Conservation (phyloP, 1,140 invertebrate genomes). For the Drosophila cardini region DNA sequence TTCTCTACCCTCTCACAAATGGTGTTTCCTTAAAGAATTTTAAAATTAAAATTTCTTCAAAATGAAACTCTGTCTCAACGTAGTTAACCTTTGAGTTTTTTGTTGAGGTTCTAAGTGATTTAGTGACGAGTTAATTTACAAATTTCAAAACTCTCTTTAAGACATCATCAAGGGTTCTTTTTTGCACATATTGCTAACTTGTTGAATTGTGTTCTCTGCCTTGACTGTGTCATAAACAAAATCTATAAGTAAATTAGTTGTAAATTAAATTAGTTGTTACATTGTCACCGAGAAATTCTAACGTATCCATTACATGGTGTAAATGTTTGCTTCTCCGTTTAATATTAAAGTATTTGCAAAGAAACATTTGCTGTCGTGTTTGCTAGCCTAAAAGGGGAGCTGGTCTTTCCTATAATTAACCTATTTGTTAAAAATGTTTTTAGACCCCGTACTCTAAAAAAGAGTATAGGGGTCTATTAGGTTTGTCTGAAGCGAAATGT, state of each 20-base stretch:
- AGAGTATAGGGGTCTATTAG: no score
- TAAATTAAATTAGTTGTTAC: background rate
- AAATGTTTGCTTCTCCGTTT: no score
- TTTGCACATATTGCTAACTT: constrained; percentile 7
- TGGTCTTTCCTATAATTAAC: no score
- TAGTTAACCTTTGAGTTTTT: no score
- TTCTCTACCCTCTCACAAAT: background rate
- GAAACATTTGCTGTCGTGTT: no score
- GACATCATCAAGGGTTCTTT: background rate
- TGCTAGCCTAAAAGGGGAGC: no score
- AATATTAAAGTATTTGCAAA: no score
- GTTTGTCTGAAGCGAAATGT: no score
- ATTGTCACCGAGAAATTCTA: background rate
- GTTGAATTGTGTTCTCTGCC: background rate
- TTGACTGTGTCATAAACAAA: constrained; percentile 16
- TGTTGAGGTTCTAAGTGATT: constrained; percentile 19
- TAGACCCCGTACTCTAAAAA: no score
- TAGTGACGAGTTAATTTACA: constrained; percentile 40
- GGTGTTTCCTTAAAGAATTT: constrained; percentile 51
- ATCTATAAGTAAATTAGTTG: constrained; percentile 12
- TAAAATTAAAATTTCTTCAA: constrained; percentile 62
- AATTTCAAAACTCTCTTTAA: constrained; percentile 34
- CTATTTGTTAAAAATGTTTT: no score
- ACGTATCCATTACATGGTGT: no score
- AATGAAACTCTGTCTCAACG: no score